Base-by-base conservation (phyloP, 2,888 invertebrate genomes). In the Coelopa pilipes region DNA sequence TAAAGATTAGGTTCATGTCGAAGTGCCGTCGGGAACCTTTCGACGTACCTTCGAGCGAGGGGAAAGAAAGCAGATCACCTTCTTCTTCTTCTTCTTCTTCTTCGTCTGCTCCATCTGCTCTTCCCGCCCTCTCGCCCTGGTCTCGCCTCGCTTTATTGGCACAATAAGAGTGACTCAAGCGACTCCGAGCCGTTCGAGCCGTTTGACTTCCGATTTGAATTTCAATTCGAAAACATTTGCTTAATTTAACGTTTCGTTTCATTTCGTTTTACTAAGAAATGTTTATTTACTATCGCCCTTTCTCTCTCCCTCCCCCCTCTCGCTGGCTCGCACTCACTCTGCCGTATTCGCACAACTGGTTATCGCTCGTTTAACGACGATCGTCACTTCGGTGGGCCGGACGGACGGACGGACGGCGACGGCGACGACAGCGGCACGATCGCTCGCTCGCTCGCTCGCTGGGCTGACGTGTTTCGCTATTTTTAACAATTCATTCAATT, bases 381-480 rank as follows among this genome's bases (percentile, higher is more conserved):
- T 15, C 53, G 53, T 53, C 53, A 53, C 53, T 7, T n/a, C 13
- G n/a, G n/a, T 9, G 53, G 13, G n/a, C 2, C 13, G 53, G 53
- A 53, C 13, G 10, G n/a, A n/a, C n/a, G 10, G 13, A n/a, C 2
- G 10, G n/a, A n/a, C 53, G 49, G 49, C 10, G 49, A 49, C 13
- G 49, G 10, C 49, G 10, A 15, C 62, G 45, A 62, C n/a, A 62
- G n/a, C 24, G 34, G 66, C 66, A 66, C 50, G 66, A 66, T 66
- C 66, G 50, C 50, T 50, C 34, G 53, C 19, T 73, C 66, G 9
- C 68, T 49, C 13, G 49, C 50, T 46, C 47, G 24, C 59, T 34
- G 49, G 82, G 75, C 59, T 77, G 76, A 73, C 74, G 76, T 76
- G 75, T 75, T 76, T 49, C 62, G 69, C 73, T 76, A 76, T 76